Base-by-base conservation (phyloP, 2,888 invertebrate species). In the Sphaeridia pumilis region DNA sequence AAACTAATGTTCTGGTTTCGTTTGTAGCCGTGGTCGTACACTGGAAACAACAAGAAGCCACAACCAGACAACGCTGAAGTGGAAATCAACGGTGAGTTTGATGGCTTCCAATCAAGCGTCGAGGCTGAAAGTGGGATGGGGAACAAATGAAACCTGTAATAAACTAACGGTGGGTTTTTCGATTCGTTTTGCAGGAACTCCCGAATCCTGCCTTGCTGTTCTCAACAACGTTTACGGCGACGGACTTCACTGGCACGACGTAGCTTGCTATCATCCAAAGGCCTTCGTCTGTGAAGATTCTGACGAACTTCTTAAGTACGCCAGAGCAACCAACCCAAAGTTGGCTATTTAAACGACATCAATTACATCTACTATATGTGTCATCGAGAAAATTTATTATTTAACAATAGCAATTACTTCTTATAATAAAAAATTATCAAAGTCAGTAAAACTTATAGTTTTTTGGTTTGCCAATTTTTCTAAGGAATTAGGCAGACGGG, bases 151-250 rank as follows among this genome's bases (percentile, higher is more conserved):
- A 12, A 38, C 17, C 12, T 38, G 12, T 14, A 38, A 14, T 17
- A 35, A 4, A 28, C 14, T 46, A 12, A 46, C 20, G 20, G 22
- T 48, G 22, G 4, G 17, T 46, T 5, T 46, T 46, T 46, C 3
- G 7, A 10, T 7, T 4, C 17, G 20, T 38, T 7, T 3, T 12
- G 26, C 34, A 49, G 51, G 51, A 31, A 66, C 65, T 24, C 60
- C 64, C 5, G 89, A 89, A 74, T 87, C 88, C 38, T 89, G 89
- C 69, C 70, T 89, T 67, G 84, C 88, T 52, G 85, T 89, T 65
- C 74, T 89, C 68, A 89, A 89, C 75, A 88, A 89, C 72, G 88
- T 89, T 78, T 89, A 89, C 77, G 85, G 84, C 69, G 86, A 86
- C 69, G 86, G 86, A 58, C 75, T 85, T 68, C 84, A 84, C 71